Evolutionary conservation across 2,888 invertebrate species (phyloP).

Genomic region (Patella ulyssiponensis): DNA sequence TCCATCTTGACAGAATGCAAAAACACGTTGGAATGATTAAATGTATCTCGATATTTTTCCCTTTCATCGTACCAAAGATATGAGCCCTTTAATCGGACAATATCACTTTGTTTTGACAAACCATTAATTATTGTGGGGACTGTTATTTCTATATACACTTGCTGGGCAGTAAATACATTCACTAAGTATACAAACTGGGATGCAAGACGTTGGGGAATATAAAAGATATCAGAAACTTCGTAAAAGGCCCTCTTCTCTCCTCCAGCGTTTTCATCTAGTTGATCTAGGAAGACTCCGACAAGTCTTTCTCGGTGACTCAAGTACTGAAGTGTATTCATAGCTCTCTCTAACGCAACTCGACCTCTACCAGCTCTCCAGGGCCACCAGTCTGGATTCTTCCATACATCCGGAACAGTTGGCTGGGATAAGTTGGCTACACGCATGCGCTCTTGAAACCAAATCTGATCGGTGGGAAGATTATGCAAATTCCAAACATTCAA

Average conservation of each 20-base stretch:
- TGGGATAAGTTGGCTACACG: not conserved
- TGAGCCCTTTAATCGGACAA: not conserved
- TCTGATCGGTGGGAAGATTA: not conserved
- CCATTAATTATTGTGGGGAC: not conserved
- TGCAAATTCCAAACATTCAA: constrained; percentile 16
- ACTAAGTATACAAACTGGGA: not conserved
- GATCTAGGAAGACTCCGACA: not conserved
- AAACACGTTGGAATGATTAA: not conserved
- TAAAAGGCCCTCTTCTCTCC: not conserved
- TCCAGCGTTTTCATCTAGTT: not conserved
- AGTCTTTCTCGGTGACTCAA: not conserved
- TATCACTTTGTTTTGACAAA: not conserved
- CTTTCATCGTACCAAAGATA: constrained; percentile 4
- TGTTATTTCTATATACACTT: not conserved
- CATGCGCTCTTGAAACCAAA: constrained; percentile 20
- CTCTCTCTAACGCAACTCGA: not conserved
- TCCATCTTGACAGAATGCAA: not conserved
- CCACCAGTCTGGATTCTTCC: not conserved
- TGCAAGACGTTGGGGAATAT: not conserved
- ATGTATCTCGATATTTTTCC: not conserved
- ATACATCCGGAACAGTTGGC: constrained; percentile 4
- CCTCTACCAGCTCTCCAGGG: not conserved
- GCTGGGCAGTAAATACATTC: not conserved
- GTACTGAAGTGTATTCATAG: not conserved
- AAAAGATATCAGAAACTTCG: constrained; percentile 3